phyloP scores from a whole-genome alignment of 1,140 invertebrate species.

The Protaetia brevitarsis region DNA sequence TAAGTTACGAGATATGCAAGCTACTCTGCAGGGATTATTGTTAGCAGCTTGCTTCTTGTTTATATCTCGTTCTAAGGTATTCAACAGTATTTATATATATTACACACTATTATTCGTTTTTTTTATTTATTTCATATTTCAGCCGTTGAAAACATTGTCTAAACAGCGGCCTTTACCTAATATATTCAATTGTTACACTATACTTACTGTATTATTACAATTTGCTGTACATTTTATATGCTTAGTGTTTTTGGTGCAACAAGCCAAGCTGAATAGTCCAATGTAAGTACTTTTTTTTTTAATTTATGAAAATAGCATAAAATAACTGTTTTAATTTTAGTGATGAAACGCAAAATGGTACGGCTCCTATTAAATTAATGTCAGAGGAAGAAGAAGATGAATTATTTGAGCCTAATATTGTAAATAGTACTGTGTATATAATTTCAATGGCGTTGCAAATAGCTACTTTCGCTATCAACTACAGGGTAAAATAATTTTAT shows the following conservation, averaged over 20 bases:
- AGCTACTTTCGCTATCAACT: slow-evolving; percentile 98
- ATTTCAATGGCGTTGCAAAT: slow-evolving; percentile 97
- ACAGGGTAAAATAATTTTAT: slow-evolving; percentile 72
- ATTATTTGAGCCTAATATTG: slow-evolving; percentile 86
- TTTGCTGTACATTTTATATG: slow-evolving; percentile 94
- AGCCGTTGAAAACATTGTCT: slow-evolving; percentile 92
- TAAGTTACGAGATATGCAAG: slow-evolving; percentile 96
- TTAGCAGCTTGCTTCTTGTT: slow-evolving; percentile 96
- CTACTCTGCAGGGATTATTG: slow-evolving; percentile 91
- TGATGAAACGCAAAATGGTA: slow-evolving; percentile 29
- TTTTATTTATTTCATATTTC: no score
- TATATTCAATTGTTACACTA: slow-evolving; percentile 98
- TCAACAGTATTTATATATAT: not conserved
- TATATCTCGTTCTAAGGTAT: slow-evolving; percentile 95
- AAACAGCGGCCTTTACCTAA: slow-evolving; percentile 94
- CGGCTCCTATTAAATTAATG: slow-evolving; percentile 30
- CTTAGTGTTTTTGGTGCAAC: slow-evolving; percentile 84
- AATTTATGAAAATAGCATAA: not conserved
- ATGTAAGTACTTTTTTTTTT: slow-evolving; percentile 54
- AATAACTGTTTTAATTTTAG: slow-evolving; percentile 28
- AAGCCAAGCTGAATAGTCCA: slow-evolving; percentile 68
- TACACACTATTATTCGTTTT: not conserved
- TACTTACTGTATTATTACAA: slow-evolving; percentile 91
- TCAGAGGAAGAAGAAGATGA: slow-evolving; percentile 73
- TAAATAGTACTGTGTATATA: slow-evolving; percentile 98